These are phyloP conservation scores for Diacarnus erythraeanus DNA, from an alignment of 37 sponge, comb jelly and placozoan species.

Conservation along the genomic window DNA sequence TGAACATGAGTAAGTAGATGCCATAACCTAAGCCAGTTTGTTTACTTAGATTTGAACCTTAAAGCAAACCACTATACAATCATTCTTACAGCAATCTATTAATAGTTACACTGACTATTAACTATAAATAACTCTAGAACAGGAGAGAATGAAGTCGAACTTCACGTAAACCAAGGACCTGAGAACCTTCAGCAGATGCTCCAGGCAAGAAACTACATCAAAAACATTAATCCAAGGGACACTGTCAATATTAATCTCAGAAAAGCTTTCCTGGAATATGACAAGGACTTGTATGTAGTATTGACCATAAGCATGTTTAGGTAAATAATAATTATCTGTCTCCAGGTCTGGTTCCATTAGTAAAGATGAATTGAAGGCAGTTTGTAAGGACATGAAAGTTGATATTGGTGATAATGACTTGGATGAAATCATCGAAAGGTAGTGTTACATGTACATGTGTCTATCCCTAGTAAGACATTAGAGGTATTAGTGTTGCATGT, in stretches of 20 bases:
- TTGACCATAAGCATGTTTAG: no score
- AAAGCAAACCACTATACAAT: no score
- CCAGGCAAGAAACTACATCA: slow-evolving; percentile 54
- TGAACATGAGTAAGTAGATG: slow-evolving; percentile 33
- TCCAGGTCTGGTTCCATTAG: slow-evolving; percentile 55
- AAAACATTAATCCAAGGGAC: slow-evolving; percentile 71
- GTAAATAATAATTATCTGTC: background rate
- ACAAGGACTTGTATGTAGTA: slow-evolving; percentile 75
- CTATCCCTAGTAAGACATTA: background rate
- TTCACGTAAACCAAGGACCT: background rate
- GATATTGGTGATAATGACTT: slow-evolving; percentile 33
- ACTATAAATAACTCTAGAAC: background rate
- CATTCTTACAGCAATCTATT: background rate
- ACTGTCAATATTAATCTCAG: slow-evolving; percentile 75
- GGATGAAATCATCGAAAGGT: slow-evolving; percentile 57
- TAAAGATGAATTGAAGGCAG: slow-evolving; percentile 30
- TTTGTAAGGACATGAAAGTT: slow-evolving; percentile 46
- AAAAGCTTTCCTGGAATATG: slow-evolving; percentile 82
- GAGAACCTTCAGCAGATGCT: slow-evolving; percentile 46
- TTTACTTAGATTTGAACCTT: no score
- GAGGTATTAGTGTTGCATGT: background rate
- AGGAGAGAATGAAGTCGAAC: no score
- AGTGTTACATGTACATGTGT: background rate
- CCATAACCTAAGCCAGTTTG: no score
- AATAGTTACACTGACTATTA: background rate